Conservation (phyloP, 2,888 invertebrate species). For the Xanthorhoe spadicearia region DNA sequence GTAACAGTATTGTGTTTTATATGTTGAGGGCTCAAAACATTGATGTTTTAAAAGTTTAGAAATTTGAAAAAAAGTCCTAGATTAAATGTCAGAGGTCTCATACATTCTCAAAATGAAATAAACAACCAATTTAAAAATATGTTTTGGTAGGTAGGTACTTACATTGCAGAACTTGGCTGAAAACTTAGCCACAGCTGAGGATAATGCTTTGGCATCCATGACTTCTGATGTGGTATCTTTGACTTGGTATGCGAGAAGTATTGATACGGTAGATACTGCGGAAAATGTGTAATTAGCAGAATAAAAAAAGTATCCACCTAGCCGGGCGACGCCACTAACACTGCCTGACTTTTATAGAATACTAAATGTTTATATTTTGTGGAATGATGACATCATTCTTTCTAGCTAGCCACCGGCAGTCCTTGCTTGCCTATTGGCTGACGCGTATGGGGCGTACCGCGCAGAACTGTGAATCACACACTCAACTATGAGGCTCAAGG, state of each 20-base stretch:
- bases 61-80: too few relatives aligned
- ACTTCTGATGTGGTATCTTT: slow-evolving; percentile 46
- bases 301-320: background rate
- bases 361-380: slow-evolving; percentile 5
- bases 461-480: slow-evolving; percentile 17
- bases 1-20: too few relatives aligned
- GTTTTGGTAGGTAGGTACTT: slow-evolving; percentile 57
- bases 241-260: slow-evolving; percentile 52
- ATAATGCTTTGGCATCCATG: slow-evolving; percentile 71
- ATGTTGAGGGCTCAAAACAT: too few relatives aligned
- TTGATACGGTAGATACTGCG: slow-evolving; percentile 59
- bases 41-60: too few relatives aligned
- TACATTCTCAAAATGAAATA: too few relatives aligned
- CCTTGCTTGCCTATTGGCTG: background rate
- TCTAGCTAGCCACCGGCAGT: background rate
- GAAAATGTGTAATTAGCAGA: slow-evolving; percentile 38
- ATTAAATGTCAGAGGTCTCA: too few relatives aligned
- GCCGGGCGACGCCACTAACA: slow-evolving; percentile 14
- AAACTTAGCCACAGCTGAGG: slow-evolving; percentile 69
- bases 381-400: slow-evolving; percentile 39
- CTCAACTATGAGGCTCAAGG: slow-evolving; percentile 16
- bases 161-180: slow-evolving; percentile 82
- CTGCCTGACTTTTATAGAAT: slow-evolving; percentile 4
- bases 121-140: background rate
- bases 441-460: background rate